Base-by-base conservation (phyloP, 2,888 invertebrate genomes). In the Luperina testacea region DNA sequence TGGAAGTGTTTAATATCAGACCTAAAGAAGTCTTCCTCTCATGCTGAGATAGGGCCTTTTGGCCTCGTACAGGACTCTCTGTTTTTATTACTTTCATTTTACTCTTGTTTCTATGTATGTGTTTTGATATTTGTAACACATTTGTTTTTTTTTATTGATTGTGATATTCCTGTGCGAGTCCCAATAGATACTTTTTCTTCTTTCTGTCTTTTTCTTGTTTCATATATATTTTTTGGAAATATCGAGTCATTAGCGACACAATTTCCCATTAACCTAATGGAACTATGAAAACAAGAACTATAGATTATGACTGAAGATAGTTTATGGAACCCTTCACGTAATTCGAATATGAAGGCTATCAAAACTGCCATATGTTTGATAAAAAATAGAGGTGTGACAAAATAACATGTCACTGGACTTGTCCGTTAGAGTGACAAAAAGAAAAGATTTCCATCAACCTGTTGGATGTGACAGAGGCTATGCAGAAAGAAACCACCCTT, bases 351-450 rank as follows among this genome's bases (percentile, higher is more conserved):
- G 20, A 63, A 63, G 20, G 32, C 20, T 67, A 42, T 63, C 42
- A 65, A 69, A 74, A 38, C n/a, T 24, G 11, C 71, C 83, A 86
- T 80, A 51, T 77, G 80, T 69, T 69, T n/a, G 11, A 65, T 51
- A 79, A 76, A 77, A 82, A 83, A 80, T 51, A 24, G 45, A 67
- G 42, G 24, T 69, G 71, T 72, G 38, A 65, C 45, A 27, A 63
- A 76, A 75, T 80, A 67, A 75, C 74, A 65, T 63, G 51, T 76
- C 13, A 87, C 87, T 80, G 84, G 87, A 65, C 73, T 69, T 79
- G 83, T 72, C 89, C 88, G 89, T 88, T 88, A 88, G 70, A 85
- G 84, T 87, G 90, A 90, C 88, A 90, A 89, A 89, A 90, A 89
- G 85, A 87, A 87, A 88, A 87, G 90, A 91, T 90, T 89, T 89